phyloP scores from a whole-genome alignment of 2,113 vertebrate species.

The Harpagus bidentatus region DNA sequence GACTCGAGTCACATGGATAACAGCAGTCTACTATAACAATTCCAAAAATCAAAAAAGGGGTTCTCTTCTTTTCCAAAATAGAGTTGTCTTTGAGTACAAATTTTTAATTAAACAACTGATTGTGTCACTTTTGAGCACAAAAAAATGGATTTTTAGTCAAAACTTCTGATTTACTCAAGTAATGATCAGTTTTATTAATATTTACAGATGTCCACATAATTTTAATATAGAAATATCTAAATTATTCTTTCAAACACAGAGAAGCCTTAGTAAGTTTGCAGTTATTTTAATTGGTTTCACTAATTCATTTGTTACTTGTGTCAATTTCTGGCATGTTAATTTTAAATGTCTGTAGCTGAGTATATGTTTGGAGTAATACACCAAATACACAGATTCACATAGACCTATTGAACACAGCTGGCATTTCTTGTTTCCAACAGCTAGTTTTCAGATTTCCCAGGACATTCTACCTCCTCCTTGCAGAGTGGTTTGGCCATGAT shows the following conservation, averaged over 20 bases:
- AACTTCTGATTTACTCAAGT: neutral
- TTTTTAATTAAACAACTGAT: neutral
- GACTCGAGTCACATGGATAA: neutral
- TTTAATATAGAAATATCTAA: neutral
- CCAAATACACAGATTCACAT: neutral
- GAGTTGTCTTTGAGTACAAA: neutral
- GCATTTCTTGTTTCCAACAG: neutral
- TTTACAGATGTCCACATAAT: neutral
- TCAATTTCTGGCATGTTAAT: neutral
- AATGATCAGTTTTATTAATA: neutral
- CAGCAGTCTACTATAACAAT: neutral
- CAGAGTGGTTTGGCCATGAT: neutral
- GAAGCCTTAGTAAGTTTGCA: neutral
- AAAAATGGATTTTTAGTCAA: neutral
- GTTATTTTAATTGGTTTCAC: neutral
- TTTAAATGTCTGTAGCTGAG: neutral
- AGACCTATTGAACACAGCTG: neutral
- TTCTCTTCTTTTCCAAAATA: neutral
- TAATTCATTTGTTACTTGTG: neutral
- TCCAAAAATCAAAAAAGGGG: neutral
- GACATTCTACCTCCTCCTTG: slow-evolving; percentile 18
- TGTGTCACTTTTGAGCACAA: neutral
- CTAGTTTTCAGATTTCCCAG: slow-evolving; percentile 23
- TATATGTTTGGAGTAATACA: neutral
- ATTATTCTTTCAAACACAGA: neutral